These are phyloP conservation scores for Sternarchorhynchus goeldii DNA, from an alignment of 2,797 vertebrate genomes.

Conservation along the genomic window DNA sequence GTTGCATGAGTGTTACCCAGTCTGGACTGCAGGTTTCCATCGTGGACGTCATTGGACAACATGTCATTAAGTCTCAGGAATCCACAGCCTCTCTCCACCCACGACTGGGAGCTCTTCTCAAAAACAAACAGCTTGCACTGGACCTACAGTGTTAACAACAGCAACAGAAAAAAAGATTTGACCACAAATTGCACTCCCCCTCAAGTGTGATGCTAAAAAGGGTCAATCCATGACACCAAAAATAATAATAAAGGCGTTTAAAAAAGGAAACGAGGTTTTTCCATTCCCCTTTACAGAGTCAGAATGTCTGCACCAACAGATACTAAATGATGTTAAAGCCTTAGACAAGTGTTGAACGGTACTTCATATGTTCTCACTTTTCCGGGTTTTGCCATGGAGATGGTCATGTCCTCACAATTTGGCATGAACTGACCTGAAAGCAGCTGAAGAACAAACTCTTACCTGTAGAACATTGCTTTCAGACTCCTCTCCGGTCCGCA, in stretches of 20 bases:
- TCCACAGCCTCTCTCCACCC: slow-evolving; percentile 85
- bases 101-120: slow-evolving; percentile 83
- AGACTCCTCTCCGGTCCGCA: slow-evolving; percentile 83
- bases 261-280: not conserved
- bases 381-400: not conserved
- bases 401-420: not conserved
- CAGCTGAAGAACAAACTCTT: not conserved
- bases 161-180: not conserved
- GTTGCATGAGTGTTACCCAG: slow-evolving; percentile 69
- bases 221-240: not conserved
- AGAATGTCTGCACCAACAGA: not conserved
- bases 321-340: too few species aligned
- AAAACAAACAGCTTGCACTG: slow-evolving; percentile 88
- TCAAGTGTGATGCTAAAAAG: not conserved
- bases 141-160: slow-evolving; percentile 68
- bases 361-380: not conserved
- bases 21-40: slow-evolving; percentile 81
- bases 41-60: slow-evolving; percentile 76
- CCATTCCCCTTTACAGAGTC: not conserved
- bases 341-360: not conserved
- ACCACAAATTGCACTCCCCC: too few species aligned
- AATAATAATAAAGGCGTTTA: not conserved
- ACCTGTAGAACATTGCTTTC: slow-evolving; percentile 87
- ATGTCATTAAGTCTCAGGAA: slow-evolving; percentile 87
- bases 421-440: not conserved